Percentiles rank a stretch among this genome's conserved stretches.
phyloP scores from a whole-genome alignment of 2,113 vertebrate genomes.

The Columba livia region DNA sequence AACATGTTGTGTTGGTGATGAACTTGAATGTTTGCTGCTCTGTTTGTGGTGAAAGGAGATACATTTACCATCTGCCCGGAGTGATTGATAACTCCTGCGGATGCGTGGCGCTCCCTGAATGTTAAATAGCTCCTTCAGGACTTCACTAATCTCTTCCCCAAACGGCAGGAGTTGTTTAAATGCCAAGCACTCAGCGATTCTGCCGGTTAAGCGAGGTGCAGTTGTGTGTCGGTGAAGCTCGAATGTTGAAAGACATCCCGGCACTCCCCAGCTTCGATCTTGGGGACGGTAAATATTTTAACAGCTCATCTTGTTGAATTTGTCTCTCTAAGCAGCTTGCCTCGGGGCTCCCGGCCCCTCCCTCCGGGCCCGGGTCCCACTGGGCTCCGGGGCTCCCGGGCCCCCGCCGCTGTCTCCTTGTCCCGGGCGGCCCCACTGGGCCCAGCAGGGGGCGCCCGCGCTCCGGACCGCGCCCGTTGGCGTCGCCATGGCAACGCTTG shows the following conservation, averaged over 20 bases:
- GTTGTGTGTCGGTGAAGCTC: background rate
- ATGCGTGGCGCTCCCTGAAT: background rate
- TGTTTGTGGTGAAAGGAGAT: slow-evolving; percentile 51
- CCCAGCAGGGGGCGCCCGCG: background rate
- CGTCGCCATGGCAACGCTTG: background rate
- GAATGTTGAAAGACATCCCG: background rate
- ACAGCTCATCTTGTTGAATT: background rate
- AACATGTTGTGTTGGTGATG: slow-evolving; percentile 43
- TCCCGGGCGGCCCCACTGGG: background rate
- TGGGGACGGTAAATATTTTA: background rate
- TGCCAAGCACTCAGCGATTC: background rate
- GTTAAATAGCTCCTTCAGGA: background rate
- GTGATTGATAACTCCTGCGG: slow-evolving; percentile 8
- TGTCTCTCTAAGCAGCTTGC: background rate
- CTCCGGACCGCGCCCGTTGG: fast-evolving
- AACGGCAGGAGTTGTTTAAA: background rate
- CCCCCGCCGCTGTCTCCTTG: no score
- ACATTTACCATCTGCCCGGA: slow-evolving; percentile 56
- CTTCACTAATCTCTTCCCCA: background rate
- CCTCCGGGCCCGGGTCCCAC: no score
- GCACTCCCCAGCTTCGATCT: fast-evolving
- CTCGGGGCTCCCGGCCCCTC: no score
- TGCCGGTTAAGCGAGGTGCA: background rate
- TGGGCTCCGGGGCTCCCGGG: no score
- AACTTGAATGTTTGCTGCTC: slow-evolving; percentile 52